Evolutionary conservation across 2,797 vertebrate species (phyloP), one percentile per base, ranked within the genome.

Genomic region (Sebastes alutus): DNA sequence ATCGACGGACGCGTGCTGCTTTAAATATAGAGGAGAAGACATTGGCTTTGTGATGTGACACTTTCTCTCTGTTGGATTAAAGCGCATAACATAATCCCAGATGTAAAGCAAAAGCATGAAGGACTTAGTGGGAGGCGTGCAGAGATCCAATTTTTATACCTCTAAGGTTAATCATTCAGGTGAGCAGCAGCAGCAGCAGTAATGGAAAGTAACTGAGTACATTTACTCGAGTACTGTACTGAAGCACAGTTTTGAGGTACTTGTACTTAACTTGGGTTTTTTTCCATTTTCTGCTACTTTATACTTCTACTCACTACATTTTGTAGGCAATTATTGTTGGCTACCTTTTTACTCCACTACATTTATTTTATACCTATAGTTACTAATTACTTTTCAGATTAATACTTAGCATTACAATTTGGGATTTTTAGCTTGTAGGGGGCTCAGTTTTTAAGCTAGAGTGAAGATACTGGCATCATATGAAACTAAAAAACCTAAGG

Each of bases 11-110:
- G 55, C 33, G 18, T 27, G 55, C 20, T 29, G 73, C 66, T 75
- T 61, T 66, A 65, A 78, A 77, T 38, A n/a, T 58, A 65, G 18
- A 64, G 25, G 33, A 81, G 30, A 81, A 61, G 65, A 78, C 54
- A 52, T 84, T n/a, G n/a, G 35, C 61, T 35, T 72, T 78, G 35
- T 16, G 66, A 77, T 38, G 27, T 38, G 72, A 83, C 62, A 27
- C 69, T 60, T 77, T 62, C 58, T 77, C 61, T 81, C 52, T 88
- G 56, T 29, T 77, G 70, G 75, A 73, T 70, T 64, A 70, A 42
- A 67, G 71, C 49, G 62, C 14, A 22, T 22, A 71, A 82, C 58
- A 59, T 56, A 66, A 55, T 72, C 76, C 71, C 75, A 77, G 70
- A 85, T 85, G 72, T 74, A 68, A 60, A 68, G 56, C 35, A 78